Base-by-base conservation (phyloP, 2,797 vertebrate species). In the Microhierax caerulescens region DNA sequence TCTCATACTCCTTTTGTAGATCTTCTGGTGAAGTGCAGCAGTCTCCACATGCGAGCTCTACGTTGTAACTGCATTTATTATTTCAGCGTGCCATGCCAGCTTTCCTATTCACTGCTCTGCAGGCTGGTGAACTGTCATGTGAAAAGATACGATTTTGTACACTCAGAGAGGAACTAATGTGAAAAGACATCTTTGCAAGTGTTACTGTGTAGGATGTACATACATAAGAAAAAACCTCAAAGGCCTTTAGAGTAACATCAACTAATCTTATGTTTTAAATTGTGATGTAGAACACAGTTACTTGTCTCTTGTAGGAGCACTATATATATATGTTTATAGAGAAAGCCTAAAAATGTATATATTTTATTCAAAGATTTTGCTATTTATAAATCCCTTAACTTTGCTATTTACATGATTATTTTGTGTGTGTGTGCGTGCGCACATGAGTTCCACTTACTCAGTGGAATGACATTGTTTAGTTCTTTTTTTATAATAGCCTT, bases 381-480 rank as follows among this genome's bases (percentile, higher is more conserved):
- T 98, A 98, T 98, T 98, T 98, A 98, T 98, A 98, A 98, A 97
- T 97, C 79, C 97, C 93, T 96, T 95, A 95, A 97, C 95, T 97
- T 97, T 13, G 36, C 93, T 98, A 93, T 95, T 97, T 97, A 96
- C 97, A 91, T 79, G 13, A 88, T 90, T 48, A 9, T 97, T 94
- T 79, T 96, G 60, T 94, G 83, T 93, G 90, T 70, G 64, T 70
- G 57, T 21, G 82, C 3, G 63, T 4, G 81, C 0, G 73, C 4
- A 69, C 91, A 64, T 87, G 85, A 89, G 47, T 93, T 96, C 92
- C 85, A 87, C 84, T 96, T 85, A 60, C 59, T 88, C 45, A 36
- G 87, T 96, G 87, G 94, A 94, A 84, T 72, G 93, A 92, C 95
- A 60, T 96, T 86, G 91, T 90, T 93, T 95, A 65, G 60, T 92